A percentile compares a stretch with the other conserved stretches of the same genome.
Evolutionary conservation across 2,888 invertebrate genomes (phyloP).

Genomic region (Liodrosophila aerea): DNA sequence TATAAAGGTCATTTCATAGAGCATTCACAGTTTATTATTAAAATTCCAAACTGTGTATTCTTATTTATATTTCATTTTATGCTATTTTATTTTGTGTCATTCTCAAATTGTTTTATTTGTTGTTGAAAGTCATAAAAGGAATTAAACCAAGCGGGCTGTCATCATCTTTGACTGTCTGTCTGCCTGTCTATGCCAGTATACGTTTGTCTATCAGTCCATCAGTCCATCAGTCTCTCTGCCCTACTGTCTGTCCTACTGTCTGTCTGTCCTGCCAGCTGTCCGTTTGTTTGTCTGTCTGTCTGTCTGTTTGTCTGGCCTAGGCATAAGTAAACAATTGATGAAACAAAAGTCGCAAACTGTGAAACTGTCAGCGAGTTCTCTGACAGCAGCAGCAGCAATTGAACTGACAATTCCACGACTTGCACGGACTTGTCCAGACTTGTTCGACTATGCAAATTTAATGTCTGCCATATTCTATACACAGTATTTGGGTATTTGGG

Average conservation of each 20-base stretch:
- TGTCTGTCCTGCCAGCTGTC: slow-evolving; percentile 1
- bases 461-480: slow-evolving; percentile 28
- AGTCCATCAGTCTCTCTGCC: neutral
- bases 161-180: slow-evolving; percentile 56
- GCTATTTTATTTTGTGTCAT: slow-evolving; percentile 6
- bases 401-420: slow-evolving; percentile 47
- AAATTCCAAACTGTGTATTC: no score
- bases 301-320: slow-evolving; percentile 21
- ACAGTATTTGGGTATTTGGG: slow-evolving; percentile 37
- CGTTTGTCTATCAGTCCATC: neutral
- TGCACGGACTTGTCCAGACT: slow-evolving; percentile 43
- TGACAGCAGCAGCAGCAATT: slow-evolving; percentile 51
- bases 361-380: slow-evolving; percentile 66
- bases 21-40: no score
- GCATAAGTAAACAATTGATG: slow-evolving; percentile 72
- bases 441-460: slow-evolving; percentile 63
- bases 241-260: neutral
- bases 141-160: slow-evolving; percentile 63
- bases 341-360: slow-evolving; percentile 45
- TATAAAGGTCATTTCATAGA: no score
- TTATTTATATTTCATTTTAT: neutral
- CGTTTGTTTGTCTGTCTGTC: slow-evolving; percentile 12
- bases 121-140: slow-evolving; percentile 27
- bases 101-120: slow-evolving; percentile 50
- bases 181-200: neutral